A percentile compares a stretch with the other conserved stretches of the same genome.
Conservation (phyloP, 1,140 invertebrate genomes). For the Aphis craccivora region DNA sequence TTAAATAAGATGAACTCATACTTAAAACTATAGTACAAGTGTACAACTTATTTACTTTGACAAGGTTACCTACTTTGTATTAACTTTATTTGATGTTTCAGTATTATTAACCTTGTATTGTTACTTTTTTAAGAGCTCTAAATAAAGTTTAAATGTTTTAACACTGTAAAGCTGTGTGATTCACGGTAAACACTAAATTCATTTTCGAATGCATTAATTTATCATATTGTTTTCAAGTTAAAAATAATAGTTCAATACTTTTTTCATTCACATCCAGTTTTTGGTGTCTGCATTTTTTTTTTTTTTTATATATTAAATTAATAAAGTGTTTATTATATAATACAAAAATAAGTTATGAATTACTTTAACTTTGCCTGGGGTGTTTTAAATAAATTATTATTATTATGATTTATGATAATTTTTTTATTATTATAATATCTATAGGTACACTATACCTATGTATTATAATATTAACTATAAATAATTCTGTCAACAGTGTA, state of each 20-base stretch:
- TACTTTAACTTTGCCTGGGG: background rate
- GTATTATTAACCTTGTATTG: background rate
- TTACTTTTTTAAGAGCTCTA: background rate
- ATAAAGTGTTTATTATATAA: background rate
- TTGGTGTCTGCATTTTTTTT: background rate
- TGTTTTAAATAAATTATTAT: conserved; percentile 5
- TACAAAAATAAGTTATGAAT: background rate
- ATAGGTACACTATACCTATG: too few relatives aligned
- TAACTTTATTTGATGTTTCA: background rate
- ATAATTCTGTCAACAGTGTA: background rate
- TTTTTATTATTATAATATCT: background rate
- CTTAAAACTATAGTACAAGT: background rate
- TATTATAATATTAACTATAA: background rate
- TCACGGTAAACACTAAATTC: background rate
- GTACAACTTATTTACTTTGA: background rate
- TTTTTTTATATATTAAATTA: background rate
- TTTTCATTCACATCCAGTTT: background rate
- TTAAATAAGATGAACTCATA: background rate
- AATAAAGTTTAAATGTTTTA: background rate
- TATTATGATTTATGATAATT: background rate
- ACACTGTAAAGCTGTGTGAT: background rate
- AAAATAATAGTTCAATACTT: background rate
- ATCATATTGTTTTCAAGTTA: background rate
- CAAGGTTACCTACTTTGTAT: background rate
- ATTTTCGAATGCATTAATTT: background rate